Base-by-base conservation (phyloP, 2,113 vertebrate species). In the Athene cunicularia region DNA sequence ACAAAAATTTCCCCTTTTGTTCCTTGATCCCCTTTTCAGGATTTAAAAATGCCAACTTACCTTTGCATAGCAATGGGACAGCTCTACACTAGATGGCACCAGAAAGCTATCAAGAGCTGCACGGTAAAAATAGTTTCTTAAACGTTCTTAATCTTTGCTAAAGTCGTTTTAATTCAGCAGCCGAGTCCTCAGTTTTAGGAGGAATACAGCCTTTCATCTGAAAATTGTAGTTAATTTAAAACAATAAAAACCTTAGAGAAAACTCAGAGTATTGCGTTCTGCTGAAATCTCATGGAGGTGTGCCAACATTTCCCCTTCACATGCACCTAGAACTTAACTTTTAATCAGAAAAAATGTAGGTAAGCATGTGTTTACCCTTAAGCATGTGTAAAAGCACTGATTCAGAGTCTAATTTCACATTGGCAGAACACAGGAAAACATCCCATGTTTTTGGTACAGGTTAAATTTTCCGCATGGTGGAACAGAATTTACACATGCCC, bases 71-170 rank as follows among this genome's bases (percentile, higher is more conserved):
- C 74, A 70, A 62, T 14, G 28, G 93, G 79, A 45, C 58, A 64
- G 67, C 45, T 62, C 71, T 22, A 95, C 98, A 94, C 97, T 98
- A 98, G 98, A 94, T 98, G 98, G 98, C 98, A 95, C 97, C 90
- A 97, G 92, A 95, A 96, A 98, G 91, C 96, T 93, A 76, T 11
- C 0, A 0, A 90, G 77, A 58, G 32, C 77, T 5, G 11, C 32
- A 53, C 1, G 0, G 9, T 16, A 39, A 76, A 43, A 47, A 2
- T 4, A 8, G 9, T 11, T 64, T 8, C 88, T 27, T 13, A 43
- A 32, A 30, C 2, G 2, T 5, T 67, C 39, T 41, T 8, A 45
- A 53, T 35, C 50, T 68, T 20, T 43, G 56, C 72, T 64, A 5
- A 37, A 88, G 35, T 2, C 17, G 0, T 30, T 82, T 71, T 19